Percentiles rank a stretch among this genome's conserved stretches.
Conservation (phyloP, 2,888 invertebrate genomes). For the Serrognathus titanus region DNA sequence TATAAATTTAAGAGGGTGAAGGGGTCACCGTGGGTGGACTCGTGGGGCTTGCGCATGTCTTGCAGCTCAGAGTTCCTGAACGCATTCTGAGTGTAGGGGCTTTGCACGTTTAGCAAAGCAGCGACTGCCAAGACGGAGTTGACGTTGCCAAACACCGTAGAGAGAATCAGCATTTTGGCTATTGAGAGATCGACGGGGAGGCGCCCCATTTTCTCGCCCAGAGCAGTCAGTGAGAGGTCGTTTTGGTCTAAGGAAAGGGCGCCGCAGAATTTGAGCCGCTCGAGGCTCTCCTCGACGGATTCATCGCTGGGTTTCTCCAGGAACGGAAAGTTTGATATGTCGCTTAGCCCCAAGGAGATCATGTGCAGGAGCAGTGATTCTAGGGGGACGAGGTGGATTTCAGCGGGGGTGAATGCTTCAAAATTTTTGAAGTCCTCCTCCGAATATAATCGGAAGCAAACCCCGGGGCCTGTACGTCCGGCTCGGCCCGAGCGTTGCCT, state of each 20-base stretch:
- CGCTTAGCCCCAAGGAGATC: slow-evolving; percentile 89
- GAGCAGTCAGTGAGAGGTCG: slow-evolving; percentile 61
- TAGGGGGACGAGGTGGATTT: slow-evolving; percentile 90
- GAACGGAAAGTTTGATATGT: slow-evolving; percentile 91
- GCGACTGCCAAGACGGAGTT: slow-evolving; percentile 87
- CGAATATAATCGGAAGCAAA: slow-evolving; percentile 86
- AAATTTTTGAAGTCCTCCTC: slow-evolving; percentile 77
- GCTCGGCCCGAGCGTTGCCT: slow-evolving; percentile 96
- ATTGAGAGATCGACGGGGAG: slow-evolving; percentile 93
- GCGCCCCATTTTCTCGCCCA: slow-evolving; percentile 82
- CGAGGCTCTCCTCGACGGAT: slow-evolving; percentile 81
- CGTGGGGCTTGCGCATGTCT: slow-evolving; percentile 72
- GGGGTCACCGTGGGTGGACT: slow-evolving; percentile 95
- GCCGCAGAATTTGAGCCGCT: slow-evolving; percentile 78
- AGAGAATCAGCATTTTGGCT: slow-evolving; percentile 93
- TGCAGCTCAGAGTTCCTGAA: slow-evolving; percentile 81
- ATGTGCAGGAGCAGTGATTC: slow-evolving; percentile 89
- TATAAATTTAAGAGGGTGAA: slow-evolving; percentile 84
- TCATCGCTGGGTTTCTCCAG: slow-evolving; percentile 86
- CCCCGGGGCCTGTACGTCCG: slow-evolving; percentile 92
- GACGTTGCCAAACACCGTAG: slow-evolving; percentile 82
- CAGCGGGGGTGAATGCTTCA: slow-evolving; percentile 85
- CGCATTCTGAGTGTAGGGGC: slow-evolving; percentile 86
- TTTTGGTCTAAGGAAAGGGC: slow-evolving; percentile 75
- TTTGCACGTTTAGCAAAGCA: slow-evolving; percentile 89